phyloP scores from a whole-genome alignment of 2,113 vertebrate species.

The Campylorhamphus procurvoides region DNA sequence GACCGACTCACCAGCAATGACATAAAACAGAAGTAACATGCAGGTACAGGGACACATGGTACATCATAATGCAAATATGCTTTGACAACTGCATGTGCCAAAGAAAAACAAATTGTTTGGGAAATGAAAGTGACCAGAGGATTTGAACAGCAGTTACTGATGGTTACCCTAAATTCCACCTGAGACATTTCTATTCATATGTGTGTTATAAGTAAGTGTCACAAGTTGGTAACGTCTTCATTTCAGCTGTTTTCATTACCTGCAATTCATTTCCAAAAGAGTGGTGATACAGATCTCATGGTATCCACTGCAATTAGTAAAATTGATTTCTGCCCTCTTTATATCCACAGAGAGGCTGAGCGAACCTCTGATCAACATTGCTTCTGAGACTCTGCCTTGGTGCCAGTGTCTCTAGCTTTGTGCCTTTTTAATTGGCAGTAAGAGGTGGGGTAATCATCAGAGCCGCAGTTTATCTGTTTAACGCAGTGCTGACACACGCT shows the following conservation, averaged over 20 bases:
- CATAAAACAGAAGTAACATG: neutral
- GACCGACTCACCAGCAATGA: neutral
- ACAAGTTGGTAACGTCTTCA: constrained; percentile 1
- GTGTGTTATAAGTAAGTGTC: neutral
- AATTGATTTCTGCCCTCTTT: constrained; percentile 29
- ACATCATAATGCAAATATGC: neutral
- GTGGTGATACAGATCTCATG: constrained; percentile 18
- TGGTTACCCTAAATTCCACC: neutral
- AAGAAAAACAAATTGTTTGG: neutral
- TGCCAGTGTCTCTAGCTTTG: neutral
- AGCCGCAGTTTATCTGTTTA: neutral
- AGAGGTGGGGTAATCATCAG: neutral
- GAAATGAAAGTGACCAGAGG: neutral
- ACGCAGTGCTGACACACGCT: fast-evolving
- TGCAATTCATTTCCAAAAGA: neutral
- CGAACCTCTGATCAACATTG: fast-evolving
- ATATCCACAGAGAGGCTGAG: neutral
- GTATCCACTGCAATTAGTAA: neutral
- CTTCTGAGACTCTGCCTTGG: neutral
- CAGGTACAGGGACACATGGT: fast-evolving
- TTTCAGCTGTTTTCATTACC: constrained; percentile 18
- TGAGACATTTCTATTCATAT: neutral
- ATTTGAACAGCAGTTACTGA: neutral
- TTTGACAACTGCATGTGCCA: neutral
- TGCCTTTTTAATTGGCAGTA: neutral